These are phyloP conservation scores for Ptychadena robeensis DNA, from an alignment of 2,797 vertebrate genomes.

Conservation along the genomic window DNA sequence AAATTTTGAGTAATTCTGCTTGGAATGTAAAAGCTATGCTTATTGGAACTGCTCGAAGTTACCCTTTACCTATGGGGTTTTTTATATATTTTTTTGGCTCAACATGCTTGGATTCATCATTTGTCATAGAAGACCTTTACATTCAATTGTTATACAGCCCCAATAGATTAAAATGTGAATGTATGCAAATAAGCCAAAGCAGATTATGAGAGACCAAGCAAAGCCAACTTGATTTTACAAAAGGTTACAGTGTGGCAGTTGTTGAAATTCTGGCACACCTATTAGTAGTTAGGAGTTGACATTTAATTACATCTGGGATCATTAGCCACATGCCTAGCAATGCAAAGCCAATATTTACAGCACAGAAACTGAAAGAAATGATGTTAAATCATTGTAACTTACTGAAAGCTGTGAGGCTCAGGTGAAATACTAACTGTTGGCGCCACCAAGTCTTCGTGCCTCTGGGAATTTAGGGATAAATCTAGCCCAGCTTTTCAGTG, in stretches of 20 bases:
- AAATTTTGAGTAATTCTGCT: no score
- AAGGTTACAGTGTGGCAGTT: not conserved
- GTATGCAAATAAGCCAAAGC: not conserved
- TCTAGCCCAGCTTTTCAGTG: not conserved
- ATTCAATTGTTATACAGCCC: not conserved
- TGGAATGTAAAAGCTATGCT: no score
- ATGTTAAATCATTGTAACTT: not conserved
- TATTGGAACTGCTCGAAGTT: not conserved
- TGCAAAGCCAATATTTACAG: slow-evolving; percentile 2
- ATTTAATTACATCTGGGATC: slow-evolving; percentile 10
- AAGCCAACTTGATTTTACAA: not conserved
- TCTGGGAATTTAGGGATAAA: not conserved
- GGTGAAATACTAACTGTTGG: not conserved
- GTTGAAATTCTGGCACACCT: not conserved
- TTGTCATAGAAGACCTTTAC: not conserved
- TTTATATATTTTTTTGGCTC: no score
- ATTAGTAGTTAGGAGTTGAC: not conserved
- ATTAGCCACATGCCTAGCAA: slow-evolving; percentile 7
- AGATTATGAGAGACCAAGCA: not conserved
- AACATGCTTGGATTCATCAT: not conserved
- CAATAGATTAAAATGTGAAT: not conserved
- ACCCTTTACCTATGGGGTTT: not conserved
- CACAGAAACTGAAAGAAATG: not conserved
- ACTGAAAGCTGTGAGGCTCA: not conserved
- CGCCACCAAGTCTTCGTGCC: not conserved